A percentile compares a stretch with the other conserved stretches of the same genome.
Evolutionary conservation across 2,113 vertebrate genomes (phyloP).

Genomic region (Camelus bactrianus): DNA sequence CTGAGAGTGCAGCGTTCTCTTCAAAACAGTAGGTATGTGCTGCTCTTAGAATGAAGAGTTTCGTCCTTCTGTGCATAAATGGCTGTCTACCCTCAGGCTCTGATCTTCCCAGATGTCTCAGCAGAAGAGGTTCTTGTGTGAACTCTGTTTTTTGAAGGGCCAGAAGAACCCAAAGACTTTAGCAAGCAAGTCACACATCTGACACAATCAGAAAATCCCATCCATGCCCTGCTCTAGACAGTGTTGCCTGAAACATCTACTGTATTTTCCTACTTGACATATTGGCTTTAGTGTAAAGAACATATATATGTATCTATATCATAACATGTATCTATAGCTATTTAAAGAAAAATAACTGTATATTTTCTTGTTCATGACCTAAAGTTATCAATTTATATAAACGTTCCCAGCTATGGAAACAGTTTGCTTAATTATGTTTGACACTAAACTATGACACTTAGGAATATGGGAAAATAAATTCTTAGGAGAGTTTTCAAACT

Average conservation of each 20-base stretch:
- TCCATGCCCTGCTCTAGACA: not conserved
- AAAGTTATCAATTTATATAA: constrained; percentile 11
- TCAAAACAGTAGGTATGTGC: not conserved
- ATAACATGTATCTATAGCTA: not conserved
- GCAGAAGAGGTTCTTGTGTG: not conserved
- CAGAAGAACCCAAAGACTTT: not conserved
- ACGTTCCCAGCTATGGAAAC: not conserved
- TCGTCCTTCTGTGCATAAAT: not conserved
- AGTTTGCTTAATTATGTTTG: not conserved
- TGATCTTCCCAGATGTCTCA: not conserved
- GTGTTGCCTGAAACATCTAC: not conserved
- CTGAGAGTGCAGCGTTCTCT: not conserved
- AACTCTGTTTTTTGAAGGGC: not conserved
- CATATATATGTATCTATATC: not conserved
- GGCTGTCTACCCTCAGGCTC: not conserved
- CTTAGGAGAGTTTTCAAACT: not conserved
- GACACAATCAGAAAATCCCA: not conserved
- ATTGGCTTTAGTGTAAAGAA: not conserved
- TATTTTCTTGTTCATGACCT: not conserved
- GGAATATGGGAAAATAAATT: not conserved
- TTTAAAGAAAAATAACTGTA: not conserved
- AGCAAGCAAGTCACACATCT: not conserved
- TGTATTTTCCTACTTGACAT: not conserved
- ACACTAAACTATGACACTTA: not conserved
- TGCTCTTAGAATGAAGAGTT: not conserved